phyloP scores from a whole-genome alignment of 2,888 invertebrate genomes.

The Lagria hirta region DNA sequence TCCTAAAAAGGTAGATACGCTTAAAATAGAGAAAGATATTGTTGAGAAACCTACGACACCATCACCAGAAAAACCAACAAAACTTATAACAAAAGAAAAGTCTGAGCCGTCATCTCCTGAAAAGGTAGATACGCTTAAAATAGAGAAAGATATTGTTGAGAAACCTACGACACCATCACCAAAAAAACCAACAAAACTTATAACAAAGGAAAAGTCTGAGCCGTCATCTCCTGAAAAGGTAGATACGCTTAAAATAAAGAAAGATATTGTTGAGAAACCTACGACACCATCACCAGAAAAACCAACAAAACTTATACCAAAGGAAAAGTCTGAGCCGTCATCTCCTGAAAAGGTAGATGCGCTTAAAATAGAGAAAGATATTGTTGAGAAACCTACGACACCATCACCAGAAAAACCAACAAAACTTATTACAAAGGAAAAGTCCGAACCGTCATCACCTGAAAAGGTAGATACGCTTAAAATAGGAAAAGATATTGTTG shows the following conservation, averaged over 20 bases:
- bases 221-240: constrained; percentile 7
- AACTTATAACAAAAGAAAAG: neutral
- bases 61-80: neutral
- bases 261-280: constrained; percentile 4
- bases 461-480: no score
- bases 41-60: neutral
- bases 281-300: constrained; percentile 5
- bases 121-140: no score
- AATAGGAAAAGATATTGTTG: no score
- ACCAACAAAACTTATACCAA: constrained; percentile 1
- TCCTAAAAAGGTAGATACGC: constrained; percentile 6
- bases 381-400: constrained; percentile 10
- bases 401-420: constrained; percentile 16
- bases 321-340: neutral
- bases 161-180: constrained; percentile 7
- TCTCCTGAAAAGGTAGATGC: constrained; percentile 4
- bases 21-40: constrained; percentile 2
- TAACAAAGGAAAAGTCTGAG: constrained; percentile 5
- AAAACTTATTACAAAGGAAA: no score
- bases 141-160: constrained; percentile 6
- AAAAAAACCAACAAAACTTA: constrained; percentile 2
- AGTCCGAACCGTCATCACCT: no score
- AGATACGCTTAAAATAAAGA: neutral
- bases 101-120: constrained; percentile 5
- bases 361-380: neutral